Evolutionary conservation across 2,888 invertebrate species (phyloP), one percentile per base, ranked within the genome.

Genomic region (Mystacides longicornis): DNA sequence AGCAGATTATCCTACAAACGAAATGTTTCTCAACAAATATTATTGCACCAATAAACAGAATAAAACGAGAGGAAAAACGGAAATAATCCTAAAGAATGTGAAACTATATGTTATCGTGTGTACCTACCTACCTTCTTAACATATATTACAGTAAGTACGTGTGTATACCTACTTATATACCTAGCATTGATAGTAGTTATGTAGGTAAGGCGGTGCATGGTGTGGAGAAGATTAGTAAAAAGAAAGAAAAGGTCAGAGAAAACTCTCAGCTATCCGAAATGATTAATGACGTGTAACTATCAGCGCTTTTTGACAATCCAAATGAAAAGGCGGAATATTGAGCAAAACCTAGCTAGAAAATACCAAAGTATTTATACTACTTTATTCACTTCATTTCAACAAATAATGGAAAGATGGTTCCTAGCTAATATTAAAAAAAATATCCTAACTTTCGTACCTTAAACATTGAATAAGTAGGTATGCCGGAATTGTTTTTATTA

Each of bases 261-360:
- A 27, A 37, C 37, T 37, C 37, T 14, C 16, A 37, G 37, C 14
- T 37, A 37, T 37, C 37, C 14, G 37, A 37, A 16, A 37, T 37
- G 37, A 37, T 37, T 37, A 37, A 37, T 37, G 37, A 37, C 16
- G 37, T 37, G 37, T 37, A 37, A 14, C 37, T 37, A 37, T 37
- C 37, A 37, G 37, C 37, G 37, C 37, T 37, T 37, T 37, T 37
- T 37, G 46, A 46, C 46, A 46, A 46, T 46, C 46, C 18, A 46
- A 46, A 46, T 21, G 46, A 46, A 46, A 19, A 46, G 20, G 21
- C 46, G 46, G 21, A 20, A 46, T 20, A 21, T 20, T 5, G 14
- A 16, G 46, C 37, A 37, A 37, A 37, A 37, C 14, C 37, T 7
- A 16, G 37, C 37, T 14, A n/a, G n/a, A n/a, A n/a, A n/a, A n/a